These are phyloP conservation scores for Scaptomyza pallida DNA, from an alignment of 1,140 invertebrate genomes.

Conservation along the genomic window DNA sequence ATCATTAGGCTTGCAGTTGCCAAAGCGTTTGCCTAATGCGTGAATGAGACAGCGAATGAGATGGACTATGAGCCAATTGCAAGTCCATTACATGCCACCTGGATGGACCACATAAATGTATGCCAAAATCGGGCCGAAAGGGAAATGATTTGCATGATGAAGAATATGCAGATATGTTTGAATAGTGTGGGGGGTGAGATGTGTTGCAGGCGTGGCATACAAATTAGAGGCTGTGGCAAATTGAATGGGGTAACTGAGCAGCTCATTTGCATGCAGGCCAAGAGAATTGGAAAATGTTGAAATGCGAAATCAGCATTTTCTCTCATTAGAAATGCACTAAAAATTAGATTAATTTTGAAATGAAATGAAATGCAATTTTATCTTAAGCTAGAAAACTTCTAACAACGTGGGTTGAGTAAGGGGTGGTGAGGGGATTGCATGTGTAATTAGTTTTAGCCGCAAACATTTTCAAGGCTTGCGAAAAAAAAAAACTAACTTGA, in stretches of 20 bases:
- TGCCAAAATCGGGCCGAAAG: conserved; percentile 6
- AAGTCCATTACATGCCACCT: conserved; percentile 42
- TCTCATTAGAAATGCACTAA: conserved; percentile 49
- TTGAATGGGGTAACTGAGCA: neutral
- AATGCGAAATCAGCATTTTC: conserved; percentile 71
- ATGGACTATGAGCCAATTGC: conserved; percentile 26
- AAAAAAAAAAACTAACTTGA: conserved; percentile 42
- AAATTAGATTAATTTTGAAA: conserved; percentile 73
- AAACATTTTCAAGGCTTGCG: conserved; percentile 65
- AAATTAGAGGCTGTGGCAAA: neutral
- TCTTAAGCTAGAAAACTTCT: conserved; percentile 12
- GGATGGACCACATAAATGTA: conserved; percentile 24
- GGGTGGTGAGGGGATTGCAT: conserved; percentile 21
- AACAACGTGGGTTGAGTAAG: conserved; percentile 3
- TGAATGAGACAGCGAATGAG: neutral
- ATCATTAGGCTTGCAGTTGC: neutral
- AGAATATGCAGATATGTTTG: conserved; percentile 30
- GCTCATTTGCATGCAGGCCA: conserved; percentile 70
- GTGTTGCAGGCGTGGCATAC: neutral
- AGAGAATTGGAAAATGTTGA: conserved; percentile 27
- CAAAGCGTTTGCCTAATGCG: neutral
- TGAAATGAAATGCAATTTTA: conserved; percentile 74
- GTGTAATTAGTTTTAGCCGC: conserved; percentile 71
- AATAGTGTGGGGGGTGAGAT: neutral
- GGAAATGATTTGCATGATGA: conserved; percentile 47